These are phyloP conservation scores for Eupithecia pulchellata DNA, from an alignment of 2,888 invertebrate species.

Conservation along the genomic window DNA sequence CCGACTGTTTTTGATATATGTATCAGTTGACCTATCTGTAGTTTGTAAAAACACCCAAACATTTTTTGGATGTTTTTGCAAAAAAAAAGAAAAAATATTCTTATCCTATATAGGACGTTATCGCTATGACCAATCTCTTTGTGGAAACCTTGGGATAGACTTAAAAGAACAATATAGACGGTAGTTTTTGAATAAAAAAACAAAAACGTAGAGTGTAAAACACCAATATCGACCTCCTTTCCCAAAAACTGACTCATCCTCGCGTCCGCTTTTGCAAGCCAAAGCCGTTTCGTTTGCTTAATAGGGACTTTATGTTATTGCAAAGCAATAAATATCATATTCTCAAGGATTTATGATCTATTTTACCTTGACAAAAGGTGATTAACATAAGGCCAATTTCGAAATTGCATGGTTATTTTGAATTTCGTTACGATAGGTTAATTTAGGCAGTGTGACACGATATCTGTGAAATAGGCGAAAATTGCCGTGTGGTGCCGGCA, in stretches of 20 bases:
- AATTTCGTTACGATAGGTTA: conserved; percentile 9
- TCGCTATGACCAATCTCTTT: no score
- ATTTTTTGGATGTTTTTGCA: no score
- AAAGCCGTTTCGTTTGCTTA: background rate
- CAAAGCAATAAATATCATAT: background rate
- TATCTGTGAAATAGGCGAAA: background rate
- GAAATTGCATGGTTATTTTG: background rate
- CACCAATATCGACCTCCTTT: conserved; percentile 3
- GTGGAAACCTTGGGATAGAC: no score
- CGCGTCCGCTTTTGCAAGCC: conserved; percentile 16
- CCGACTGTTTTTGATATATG: no score
- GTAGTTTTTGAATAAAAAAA: no score
- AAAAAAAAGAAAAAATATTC: no score
- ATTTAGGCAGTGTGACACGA: background rate
- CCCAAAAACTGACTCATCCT: background rate
- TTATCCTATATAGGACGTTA: no score
- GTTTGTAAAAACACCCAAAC: no score
- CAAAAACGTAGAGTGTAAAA: conserved; percentile 2
- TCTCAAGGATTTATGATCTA: conserved; percentile 9
- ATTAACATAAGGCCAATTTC: conserved; percentile 10
- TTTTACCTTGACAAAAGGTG: conserved; percentile 8
- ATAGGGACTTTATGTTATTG: background rate
- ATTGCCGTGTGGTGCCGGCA: no score
- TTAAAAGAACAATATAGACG: no score
- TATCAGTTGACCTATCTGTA: no score